Evolutionary conservation across 2,797 vertebrate genomes (phyloP).

Genomic region (Coregonus suidteri): DNA sequence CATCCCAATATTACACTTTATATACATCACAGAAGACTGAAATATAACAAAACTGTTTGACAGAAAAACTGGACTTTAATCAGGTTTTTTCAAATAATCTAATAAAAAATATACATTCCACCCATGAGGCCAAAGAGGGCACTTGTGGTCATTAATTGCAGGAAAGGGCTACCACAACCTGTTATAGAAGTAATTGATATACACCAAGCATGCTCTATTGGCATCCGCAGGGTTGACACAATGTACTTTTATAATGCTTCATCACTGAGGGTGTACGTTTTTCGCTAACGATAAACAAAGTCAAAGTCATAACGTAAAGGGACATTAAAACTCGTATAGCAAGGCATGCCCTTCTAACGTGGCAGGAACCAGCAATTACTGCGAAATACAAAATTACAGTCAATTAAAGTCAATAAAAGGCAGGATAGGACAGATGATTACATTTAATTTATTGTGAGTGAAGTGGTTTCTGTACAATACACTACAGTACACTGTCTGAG

Average conservation of each 20-base stretch:
- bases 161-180: neutral
- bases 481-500: constrained; percentile 54
- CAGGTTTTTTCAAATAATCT: no score
- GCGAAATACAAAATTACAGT: constrained; percentile 67
- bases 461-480: constrained; percentile 58
- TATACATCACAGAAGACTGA: no score
- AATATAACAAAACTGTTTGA: no score
- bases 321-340: constrained; percentile 68
- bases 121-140: no score
- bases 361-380: constrained; percentile 67
- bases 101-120: no score
- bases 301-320: constrained; percentile 66
- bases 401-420: constrained; percentile 75
- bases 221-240: neutral
- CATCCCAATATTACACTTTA: no score
- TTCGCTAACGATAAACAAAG: constrained; percentile 38
- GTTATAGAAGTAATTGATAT: neutral
- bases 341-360: constrained; percentile 66
- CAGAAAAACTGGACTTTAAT: no score
- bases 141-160: no score
- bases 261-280: constrained; percentile 39
- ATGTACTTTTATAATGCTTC: constrained; percentile 57
- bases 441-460: constrained; percentile 66
- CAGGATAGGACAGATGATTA: constrained; percentile 69
- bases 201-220: neutral